Base-by-base conservation (phyloP, 2,113 vertebrate genomes). In the Nymphicus hollandicus region DNA sequence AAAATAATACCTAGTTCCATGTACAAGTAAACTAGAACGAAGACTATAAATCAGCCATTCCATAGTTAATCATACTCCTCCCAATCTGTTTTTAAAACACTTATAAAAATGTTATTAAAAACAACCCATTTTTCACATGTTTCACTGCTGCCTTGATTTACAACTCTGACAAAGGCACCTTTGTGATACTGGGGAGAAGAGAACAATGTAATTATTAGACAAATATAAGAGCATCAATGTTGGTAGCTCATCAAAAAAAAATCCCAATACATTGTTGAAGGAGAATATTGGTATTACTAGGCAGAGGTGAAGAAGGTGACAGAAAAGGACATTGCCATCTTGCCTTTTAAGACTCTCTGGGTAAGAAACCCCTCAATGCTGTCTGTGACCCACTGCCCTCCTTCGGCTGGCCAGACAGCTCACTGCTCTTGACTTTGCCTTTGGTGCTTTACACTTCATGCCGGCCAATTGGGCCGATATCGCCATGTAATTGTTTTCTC, bases 401-500 rank as follows among this genome's bases (percentile, higher is more conserved):
- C 68, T 78, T 24, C 1, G 3, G 56, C 69, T 39, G 71, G 69
- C 56, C 70, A 71, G 66, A 27, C 43, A 68, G 28, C 37, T 29
- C 3, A 1, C 22, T 46, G 76, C 77, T 91, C 44, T 79, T 55
- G 68, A 78, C 89, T 88, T 93, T 70, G 91, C 55, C 76, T 81
- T 81, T 35, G 66, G 68, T 79, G 49, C 74, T 87, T 72, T 29
- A 80, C 27, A 7, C 43, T 79, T 80, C 41, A 15, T 0, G 5
- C 0, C 0, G 41, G 61, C 58, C 55, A 68, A 10, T 22, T 7
- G 10, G 81, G 89, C 86, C 39, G 43, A 63, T 61, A 87, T 17
- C 1, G 0, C 49, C 77, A 77, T 22, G 64, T 96, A 97, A 97
- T 91, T 97, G 96, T 98, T 97, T 98, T 93, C 89, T 93, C 81